Evolutionary conservation across 2,888 invertebrate species (phyloP).

Genomic region (Ornithoptera alexandrae): DNA sequence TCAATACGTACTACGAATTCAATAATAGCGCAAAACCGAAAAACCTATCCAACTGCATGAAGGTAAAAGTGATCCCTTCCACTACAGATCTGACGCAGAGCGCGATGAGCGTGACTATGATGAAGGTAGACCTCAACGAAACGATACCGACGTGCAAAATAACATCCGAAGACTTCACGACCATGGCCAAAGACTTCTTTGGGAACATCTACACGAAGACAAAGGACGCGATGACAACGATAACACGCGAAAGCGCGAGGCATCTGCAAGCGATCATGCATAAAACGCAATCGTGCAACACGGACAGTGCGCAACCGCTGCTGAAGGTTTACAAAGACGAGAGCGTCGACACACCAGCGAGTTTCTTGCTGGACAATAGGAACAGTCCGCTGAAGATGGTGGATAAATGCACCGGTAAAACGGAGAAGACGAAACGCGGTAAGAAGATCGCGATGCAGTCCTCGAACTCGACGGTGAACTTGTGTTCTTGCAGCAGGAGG

Average conservation of each 20-base stretch:
- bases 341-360: constrained; percentile 29
- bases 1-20: constrained; percentile 23
- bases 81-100: constrained; percentile 4
- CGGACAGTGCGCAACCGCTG: constrained; percentile 28
- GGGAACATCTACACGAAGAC: constrained; percentile 47
- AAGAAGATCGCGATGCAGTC: not conserved
- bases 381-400: not conserved
- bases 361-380: constrained; percentile 14
- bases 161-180: constrained; percentile 19
- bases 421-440: not conserved
- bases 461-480: not conserved
- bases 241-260: constrained; percentile 44
- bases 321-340: constrained; percentile 30
- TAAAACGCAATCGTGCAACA: constrained; percentile 33
- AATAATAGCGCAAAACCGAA: constrained; percentile 4
- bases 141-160: constrained; percentile 14
- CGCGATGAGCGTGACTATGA: constrained; percentile 13
- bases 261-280: constrained; percentile 38
- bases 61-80: constrained; percentile 25
- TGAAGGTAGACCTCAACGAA: constrained; percentile 18
- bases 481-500: not conserved
- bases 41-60: constrained; percentile 16
- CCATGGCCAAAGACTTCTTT: constrained; percentile 46
- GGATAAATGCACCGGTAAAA: not conserved
- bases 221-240: constrained; percentile 46